Conservation (phyloP, 2,888 invertebrate species). For the Caenorhabditis sinica region DNA sequence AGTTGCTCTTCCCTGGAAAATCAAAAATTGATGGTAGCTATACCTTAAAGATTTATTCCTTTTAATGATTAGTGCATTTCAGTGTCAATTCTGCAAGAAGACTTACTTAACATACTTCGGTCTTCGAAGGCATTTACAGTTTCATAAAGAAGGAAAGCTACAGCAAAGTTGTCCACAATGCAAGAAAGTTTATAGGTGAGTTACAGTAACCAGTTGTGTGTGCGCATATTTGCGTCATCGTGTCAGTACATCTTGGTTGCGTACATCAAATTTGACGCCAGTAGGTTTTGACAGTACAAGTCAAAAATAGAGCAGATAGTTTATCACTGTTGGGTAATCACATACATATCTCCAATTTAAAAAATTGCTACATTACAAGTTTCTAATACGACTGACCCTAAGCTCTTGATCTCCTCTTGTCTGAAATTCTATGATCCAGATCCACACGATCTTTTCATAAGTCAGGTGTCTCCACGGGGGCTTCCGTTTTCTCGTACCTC, state of each 20-base stretch:
- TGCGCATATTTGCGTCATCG: no score
- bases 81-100: slow-evolving; percentile 72
- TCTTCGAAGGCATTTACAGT: slow-evolving; percentile 68
- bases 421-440: background rate
- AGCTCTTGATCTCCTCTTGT: background rate
- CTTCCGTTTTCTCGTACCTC: slow-evolving; percentile 15
- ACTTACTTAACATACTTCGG: slow-evolving; percentile 71
- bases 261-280: no score
- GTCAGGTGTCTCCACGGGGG: slow-evolving; percentile 38
- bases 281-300: no score
- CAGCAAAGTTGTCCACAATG: slow-evolving; percentile 73
- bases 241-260: no score
- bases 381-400: background rate
- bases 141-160: slow-evolving; percentile 71
- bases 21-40: slow-evolving; percentile 47
- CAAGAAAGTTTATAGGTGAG: slow-evolving; percentile 71
- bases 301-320: no score
- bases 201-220: background rate
- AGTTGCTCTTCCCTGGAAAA: slow-evolving; percentile 45
- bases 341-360: no score
- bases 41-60: background rate
- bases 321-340: no score
- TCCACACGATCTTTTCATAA: background rate
- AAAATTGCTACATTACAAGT: no score
- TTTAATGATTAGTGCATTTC: no score